Conservation (phyloP, 2,797 vertebrate genomes). For the Scarus forsteni region DNA sequence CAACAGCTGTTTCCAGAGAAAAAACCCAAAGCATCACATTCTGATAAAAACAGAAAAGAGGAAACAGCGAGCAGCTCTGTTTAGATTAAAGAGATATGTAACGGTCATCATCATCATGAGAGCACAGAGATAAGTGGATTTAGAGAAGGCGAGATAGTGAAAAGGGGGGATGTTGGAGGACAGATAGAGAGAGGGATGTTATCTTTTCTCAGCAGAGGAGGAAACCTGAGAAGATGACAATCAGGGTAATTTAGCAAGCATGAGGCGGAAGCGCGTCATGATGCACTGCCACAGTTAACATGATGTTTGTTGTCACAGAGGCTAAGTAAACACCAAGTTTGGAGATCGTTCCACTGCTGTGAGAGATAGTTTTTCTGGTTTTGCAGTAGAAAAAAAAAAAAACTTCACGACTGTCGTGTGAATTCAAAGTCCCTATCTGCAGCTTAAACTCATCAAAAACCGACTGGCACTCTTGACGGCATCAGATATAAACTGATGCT, state of each 20-base stretch:
- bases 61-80: conserved; percentile 71
- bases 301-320: conserved; percentile 68
- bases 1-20: conserved; percentile 30
- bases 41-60: conserved; percentile 66
- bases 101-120: conserved; percentile 81
- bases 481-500: not conserved
- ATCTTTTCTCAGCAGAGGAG: conserved; percentile 82
- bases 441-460: conserved; percentile 3
- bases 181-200: conserved; percentile 82
- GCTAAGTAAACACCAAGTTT: conserved; percentile 67
- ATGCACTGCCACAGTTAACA: conserved; percentile 60
- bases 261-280: conserved; percentile 76
- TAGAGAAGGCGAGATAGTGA: conserved; percentile 77
- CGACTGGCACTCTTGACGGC: not conserved
- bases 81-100: conserved; percentile 78
- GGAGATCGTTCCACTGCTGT: conserved; percentile 47
- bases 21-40: conserved; percentile 50
- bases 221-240: conserved; percentile 86
- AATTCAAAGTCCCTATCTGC: not conserved
- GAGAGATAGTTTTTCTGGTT: conserved; percentile 41
- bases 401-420: conserved; percentile 18
- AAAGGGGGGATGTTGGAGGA: conserved; percentile 75
- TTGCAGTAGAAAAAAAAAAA: conserved; percentile 1
- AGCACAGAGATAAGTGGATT: conserved; percentile 79
- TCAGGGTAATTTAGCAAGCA: conserved; percentile 81